Conservation (phyloP, 2,797 vertebrate genomes). For the Valencia hispanica region DNA sequence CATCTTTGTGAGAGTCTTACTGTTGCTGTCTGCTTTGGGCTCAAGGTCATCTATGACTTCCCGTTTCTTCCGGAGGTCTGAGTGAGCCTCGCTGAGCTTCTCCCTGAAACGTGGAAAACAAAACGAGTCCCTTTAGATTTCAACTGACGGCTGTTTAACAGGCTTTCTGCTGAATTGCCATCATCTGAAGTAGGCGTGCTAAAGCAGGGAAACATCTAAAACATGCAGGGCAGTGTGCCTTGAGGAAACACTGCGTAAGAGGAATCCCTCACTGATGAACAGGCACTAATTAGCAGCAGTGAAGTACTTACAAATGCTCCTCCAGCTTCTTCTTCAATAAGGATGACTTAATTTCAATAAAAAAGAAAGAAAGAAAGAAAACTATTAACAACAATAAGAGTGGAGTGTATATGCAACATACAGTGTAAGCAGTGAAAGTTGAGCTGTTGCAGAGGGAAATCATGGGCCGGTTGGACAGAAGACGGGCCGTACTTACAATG, state of each 20-base stretch:
- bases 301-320: slow-evolving; percentile 89
- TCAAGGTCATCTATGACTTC: slow-evolving; percentile 90
- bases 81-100: slow-evolving; percentile 89
- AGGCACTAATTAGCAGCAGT: neutral
- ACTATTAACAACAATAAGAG: neutral
- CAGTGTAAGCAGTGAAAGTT: slow-evolving; percentile 22
- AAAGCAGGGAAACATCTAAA: no score
- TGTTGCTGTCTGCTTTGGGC: slow-evolving; percentile 82
- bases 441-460: slow-evolving; percentile 61
- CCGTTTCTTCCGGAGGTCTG: slow-evolving; percentile 89
- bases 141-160: no score
- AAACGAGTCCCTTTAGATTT: neutral
- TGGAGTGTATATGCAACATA: neutral
- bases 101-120: slow-evolving; percentile 77
- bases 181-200: no score
- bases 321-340: slow-evolving; percentile 90
- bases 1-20: slow-evolving; percentile 64
- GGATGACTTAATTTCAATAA: slow-evolving; percentile 77
- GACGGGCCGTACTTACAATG: slow-evolving; percentile 81
- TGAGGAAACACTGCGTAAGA: no score
- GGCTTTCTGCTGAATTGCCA: no score
- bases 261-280: neutral
- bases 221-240: no score
- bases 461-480: slow-evolving; percentile 61
- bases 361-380: neutral